Evolutionary conservation across 1,140 invertebrate species (phyloP), one percentile per base, ranked within the genome.

Genomic region (Stegodyphus mimosarum): DNA sequence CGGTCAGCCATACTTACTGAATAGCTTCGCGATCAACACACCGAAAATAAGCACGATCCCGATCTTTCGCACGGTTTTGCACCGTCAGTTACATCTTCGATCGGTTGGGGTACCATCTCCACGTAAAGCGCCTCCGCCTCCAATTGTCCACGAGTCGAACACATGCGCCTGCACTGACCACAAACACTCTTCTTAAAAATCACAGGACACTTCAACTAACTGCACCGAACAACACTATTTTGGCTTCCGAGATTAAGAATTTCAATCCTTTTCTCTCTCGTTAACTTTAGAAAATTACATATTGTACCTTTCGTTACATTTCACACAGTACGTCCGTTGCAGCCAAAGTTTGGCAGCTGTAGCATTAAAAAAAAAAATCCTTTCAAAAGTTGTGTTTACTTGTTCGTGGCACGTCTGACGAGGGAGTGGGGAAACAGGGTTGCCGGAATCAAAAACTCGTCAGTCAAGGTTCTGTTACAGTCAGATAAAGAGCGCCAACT

Each of bases 381-480:
- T 67, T 15, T 15, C 15, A 18, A 67, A 67, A 67, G 64, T 67
- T n/a, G 11, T 67, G 64, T 67, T 67, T 67, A 67, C 64, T 67
- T n/a, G 64, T n/a, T 67, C 64, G 64, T 67, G 64, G 64, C 64
- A 67, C 64, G 64, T 67, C 64, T 67, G 64, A 17, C 64, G 64
- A 67, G 64, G 64, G 64, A 67, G 64, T 67, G 64, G 64, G 5
- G 64, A n/a, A n/a, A 67, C 64, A 67, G 64, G 64, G 64, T 67
- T 67, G 64, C 64, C 17, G 17, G 9, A 67, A 67, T 67, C 7
- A 18, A 67, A 67, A 67, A 67, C 15, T 67, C 64, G 64, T 18
- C 64, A 15, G 69, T 50, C 13, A 88, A 17, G 80, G 90, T 88
- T 18, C 88, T 87, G 49, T 90, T 90, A 6, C 87, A 55, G 49